Conservation (phyloP, 2,113 vertebrate species). For the Zosterops lateralis region DNA sequence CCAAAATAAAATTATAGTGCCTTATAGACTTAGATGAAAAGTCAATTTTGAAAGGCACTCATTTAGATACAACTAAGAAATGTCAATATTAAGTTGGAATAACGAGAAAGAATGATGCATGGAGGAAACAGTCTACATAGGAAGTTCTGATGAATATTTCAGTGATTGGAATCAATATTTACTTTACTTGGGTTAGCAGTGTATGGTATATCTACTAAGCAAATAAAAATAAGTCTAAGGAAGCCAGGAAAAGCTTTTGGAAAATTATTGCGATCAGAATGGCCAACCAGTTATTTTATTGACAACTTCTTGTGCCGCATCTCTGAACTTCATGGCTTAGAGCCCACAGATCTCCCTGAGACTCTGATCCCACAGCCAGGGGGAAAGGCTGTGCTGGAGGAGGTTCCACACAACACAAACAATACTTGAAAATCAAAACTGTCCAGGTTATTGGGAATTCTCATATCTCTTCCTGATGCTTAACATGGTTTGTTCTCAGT, state of each 20-base stretch:
- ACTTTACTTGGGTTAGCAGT: background rate
- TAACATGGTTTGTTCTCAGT: too few relatives aligned
- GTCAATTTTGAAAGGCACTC: background rate
- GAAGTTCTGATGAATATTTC: background rate
- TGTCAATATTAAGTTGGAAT: background rate
- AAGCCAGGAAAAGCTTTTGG: background rate
- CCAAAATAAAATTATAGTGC: background rate
- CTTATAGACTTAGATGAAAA: background rate
- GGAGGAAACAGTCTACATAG: background rate
- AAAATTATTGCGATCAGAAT: background rate
- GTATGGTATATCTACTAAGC: background rate
- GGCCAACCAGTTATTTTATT: background rate
- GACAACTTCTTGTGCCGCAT: background rate
- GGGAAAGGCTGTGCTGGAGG: background rate
- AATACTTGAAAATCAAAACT: too few relatives aligned
- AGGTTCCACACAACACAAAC: background rate
- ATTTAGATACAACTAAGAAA: background rate
- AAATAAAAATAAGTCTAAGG: background rate
- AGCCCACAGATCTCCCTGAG: accelerated
- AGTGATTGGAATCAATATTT: constrained; percentile 11
- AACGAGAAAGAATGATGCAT: background rate
- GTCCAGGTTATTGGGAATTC: too few relatives aligned
- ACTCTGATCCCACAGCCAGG: background rate
- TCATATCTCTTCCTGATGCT: too few relatives aligned
- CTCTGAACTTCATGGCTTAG: background rate